phyloP scores from a whole-genome alignment of 2,113 vertebrate genomes.

The Lophochroa leadbeateri region DNA sequence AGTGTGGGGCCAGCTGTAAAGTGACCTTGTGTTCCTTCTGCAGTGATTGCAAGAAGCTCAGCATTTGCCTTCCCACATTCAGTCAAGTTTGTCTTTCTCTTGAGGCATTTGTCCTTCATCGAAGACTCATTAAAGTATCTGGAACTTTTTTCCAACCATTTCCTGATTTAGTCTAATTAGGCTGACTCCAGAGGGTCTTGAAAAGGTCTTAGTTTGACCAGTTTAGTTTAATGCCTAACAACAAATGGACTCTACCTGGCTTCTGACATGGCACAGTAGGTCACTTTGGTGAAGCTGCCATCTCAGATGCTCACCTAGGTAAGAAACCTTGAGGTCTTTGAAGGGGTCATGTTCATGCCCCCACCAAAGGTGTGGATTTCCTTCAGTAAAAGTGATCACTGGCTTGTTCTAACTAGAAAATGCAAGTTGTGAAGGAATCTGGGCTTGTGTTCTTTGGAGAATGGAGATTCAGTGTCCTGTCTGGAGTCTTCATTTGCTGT shows the following conservation, averaged over 20 bases:
- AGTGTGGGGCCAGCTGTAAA: not conserved
- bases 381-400: not conserved
- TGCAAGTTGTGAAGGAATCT: not conserved
- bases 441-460: not conserved
- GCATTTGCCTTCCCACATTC: not conserved
- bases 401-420: not conserved
- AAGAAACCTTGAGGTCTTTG: not conserved
- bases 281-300: fast-evolving
- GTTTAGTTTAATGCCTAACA: not conserved
- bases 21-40: not conserved
- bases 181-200: not conserved
- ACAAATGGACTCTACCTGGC: not conserved
- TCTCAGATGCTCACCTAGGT: not conserved
- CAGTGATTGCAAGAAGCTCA: fast-evolving
- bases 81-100: not conserved
- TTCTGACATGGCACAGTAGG: not conserved
- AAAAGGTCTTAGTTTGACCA: not conserved
- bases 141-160: not conserved
- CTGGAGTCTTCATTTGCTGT: not conserved
- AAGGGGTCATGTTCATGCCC: not conserved
- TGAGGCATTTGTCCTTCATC: not conserved
- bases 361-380: not conserved
- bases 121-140: not conserved
- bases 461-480: no score
- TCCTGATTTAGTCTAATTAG: not conserved